Percentiles rank a stretch among this genome's conserved stretches.
These are phyloP conservation scores for Acrobasis consociella DNA, from an alignment of 2,888 invertebrate species.

Conservation along the genomic window DNA sequence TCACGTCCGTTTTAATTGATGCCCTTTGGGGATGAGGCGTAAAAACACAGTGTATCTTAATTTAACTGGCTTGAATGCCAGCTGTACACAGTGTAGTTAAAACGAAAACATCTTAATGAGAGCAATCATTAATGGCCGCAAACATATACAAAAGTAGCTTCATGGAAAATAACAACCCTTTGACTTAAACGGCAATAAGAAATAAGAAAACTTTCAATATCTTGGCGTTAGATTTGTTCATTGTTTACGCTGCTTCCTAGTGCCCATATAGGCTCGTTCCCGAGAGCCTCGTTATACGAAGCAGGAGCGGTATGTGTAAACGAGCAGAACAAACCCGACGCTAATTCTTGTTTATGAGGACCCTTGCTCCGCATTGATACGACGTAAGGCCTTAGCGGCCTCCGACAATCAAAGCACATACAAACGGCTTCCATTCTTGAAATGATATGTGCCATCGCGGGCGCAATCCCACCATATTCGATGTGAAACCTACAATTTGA, in stretches of 20 bases:
- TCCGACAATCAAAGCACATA: slow-evolving; percentile 62
- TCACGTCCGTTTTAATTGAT: slow-evolving; percentile 45
- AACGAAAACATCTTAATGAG: slow-evolving; percentile 23
- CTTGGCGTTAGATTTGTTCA: slow-evolving; percentile 60
- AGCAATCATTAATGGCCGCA: slow-evolving; percentile 32
- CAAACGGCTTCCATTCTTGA: slow-evolving; percentile 46
- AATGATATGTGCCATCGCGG: slow-evolving; percentile 51
- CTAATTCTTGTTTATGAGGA: slow-evolving; percentile 80
- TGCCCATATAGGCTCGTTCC: slow-evolving; percentile 65
- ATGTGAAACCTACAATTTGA: slow-evolving; percentile 48
- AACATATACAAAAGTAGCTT: slow-evolving; percentile 27
- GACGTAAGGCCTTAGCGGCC: slow-evolving; percentile 60
- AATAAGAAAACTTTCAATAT: slow-evolving; percentile 61
- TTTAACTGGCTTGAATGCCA: slow-evolving; percentile 38
- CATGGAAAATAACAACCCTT: slow-evolving; percentile 27
- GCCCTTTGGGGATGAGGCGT: slow-evolving; percentile 40
- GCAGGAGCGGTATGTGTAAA: slow-evolving; percentile 78
- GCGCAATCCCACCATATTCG: slow-evolving; percentile 53
- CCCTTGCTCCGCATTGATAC: slow-evolving; percentile 61
- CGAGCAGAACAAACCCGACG: slow-evolving; percentile 73
- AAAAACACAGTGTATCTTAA: slow-evolving; percentile 43
- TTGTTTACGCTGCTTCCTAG: slow-evolving; percentile 69
- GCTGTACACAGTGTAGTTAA: slow-evolving; percentile 35
- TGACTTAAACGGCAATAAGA: slow-evolving; percentile 33
- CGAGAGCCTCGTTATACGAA: slow-evolving; percentile 65